Evolutionary conservation across 2,888 invertebrate species (phyloP), one percentile per base, ranked within the genome.

Genomic region (Prosopocoilus inquinatus): DNA sequence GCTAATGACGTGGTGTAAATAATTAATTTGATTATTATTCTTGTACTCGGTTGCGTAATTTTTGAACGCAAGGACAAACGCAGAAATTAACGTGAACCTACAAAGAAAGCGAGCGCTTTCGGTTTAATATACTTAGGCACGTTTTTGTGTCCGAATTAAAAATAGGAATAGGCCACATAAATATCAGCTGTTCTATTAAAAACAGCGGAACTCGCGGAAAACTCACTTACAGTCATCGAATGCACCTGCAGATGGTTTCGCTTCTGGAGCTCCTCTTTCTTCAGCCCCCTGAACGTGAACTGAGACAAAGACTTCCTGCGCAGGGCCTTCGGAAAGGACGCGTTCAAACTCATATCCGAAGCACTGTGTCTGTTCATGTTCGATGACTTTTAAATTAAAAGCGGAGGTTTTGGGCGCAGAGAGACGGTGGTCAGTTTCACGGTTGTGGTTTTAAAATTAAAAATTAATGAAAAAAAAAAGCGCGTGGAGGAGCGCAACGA

Each of bases 141-240:
- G 43, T 43, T 16, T 9, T 15, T 43, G n/a, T n/a, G 15, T 43
- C 15, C n/a, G 3, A n/a, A 43, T 43, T n/a, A 2, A 20, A 9
- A 20, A 11, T 43, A 16, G 43, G 1, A 43, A 9, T 12, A n/a
- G n/a, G n/a, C n/a, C n/a, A 5, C 33, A 20, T 43, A 28, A 50
- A 43, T 20, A 41, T 50, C 41, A 50, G 41, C 28, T 43, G 50
- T 9, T 49, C 11, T 39, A 20, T 11, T 43, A 43, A 43, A 43
- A 43, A 43, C 13, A 43, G 9, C 11, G 9, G 11, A 43, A 12
- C 15, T 28, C 20, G 20, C 20, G 20, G 20, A 15, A 16, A 38
- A 20, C 35, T 9, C 59, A 88, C 90, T 83, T 82, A 91, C 91
- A 75, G 91, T 91, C 90, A 91, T 90, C 48, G 84, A 85, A 74